Base-by-base conservation (phyloP, 2,888 invertebrate genomes). In the Phanerotoma sp. region DNA sequence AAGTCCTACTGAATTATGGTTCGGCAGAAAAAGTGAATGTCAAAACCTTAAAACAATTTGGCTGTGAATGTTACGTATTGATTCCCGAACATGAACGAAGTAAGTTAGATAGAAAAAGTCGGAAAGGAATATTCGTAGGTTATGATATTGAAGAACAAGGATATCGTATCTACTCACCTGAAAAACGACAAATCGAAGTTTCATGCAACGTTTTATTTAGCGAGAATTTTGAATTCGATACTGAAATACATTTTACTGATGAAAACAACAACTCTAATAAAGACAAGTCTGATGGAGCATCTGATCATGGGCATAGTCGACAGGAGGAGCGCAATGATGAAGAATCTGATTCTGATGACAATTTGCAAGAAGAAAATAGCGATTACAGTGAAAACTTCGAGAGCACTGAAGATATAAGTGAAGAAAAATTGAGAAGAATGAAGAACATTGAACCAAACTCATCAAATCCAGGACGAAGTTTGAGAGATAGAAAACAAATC, bases 121-220 rank as follows among this genome's bases (percentile, higher is more conserved):
- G 18, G n/a, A 60, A 60, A 46, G 60, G 60, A 13, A 58, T 53
- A 11, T 60, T 69, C 30, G 63, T 67, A 4, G 62, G 65, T 0
- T 68, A 68, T 25, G 63, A 69, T 21, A 13, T 60, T n/a, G 62
- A 67, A 20, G 21, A 33, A 35, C 58, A 42, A 15, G 45, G 55
- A n/a, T 60, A 51, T 40, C 48, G 56, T 41, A 22, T 57, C 4
- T 59, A 49, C 33, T 32, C 55, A 10, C 30, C 32, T 35, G 38
- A 50, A 15, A 22, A 53, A 45, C 44, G 42, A 30, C 41, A 56
- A 16, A 53, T 61, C 9, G 46, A 48, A 13, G 30, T 35, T 5
- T 61, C 57, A 32, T 30, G 25, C n/a, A 60, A 61, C 45, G 58
- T 59, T 16, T 41, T 57, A 16, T 58, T 57, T 41, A 41, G 50